Conservation (phyloP, 2,888 invertebrate genomes). For the Andrena flavipes region DNA sequence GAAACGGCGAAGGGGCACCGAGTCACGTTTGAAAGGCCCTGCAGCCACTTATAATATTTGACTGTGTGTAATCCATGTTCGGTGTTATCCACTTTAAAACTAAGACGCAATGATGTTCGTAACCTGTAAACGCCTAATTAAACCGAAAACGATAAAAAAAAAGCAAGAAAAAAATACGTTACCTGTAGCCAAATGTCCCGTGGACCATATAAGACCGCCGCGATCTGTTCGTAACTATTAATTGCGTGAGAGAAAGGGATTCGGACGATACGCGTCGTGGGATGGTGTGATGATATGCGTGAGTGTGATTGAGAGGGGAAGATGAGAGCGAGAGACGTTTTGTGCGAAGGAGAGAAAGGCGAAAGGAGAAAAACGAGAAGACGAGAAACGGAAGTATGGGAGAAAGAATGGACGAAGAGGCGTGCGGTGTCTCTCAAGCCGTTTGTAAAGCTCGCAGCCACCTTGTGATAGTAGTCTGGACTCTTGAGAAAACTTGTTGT, state of each 20-base stretch:
- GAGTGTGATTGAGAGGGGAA: conserved; percentile 41
- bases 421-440: conserved; percentile 72
- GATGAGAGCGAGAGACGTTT: conserved; percentile 1
- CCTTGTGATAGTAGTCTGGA: conserved; percentile 85
- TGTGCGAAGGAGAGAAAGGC: not conserved
- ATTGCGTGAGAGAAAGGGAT: conserved; percentile 52
- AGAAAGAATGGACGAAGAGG: conserved; percentile 25
- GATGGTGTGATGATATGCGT: not conserved
- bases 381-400: not conserved
- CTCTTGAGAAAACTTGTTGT: conserved; percentile 64
- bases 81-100: conserved; percentile 64
- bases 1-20: conserved; percentile 8
- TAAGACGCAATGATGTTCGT: conserved; percentile 58
- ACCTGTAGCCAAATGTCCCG: conserved; percentile 83
- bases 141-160: conserved; percentile 26
- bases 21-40: conserved; percentile 53
- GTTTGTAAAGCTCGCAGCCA: conserved; percentile 80
- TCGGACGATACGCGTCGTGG: conserved; percentile 1
- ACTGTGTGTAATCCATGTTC: conserved; percentile 59
- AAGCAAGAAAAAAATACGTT: conserved; percentile 69
- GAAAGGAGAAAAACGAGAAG: conserved; percentile 36
- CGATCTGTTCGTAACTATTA: conserved; percentile 69
- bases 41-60: conserved; percentile 49
- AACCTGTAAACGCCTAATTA: conserved; percentile 60
- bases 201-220: conserved; percentile 80